These are phyloP conservation scores for Subacronicta megacephala DNA, from an alignment of 2,888 invertebrate genomes.

Conservation along the genomic window DNA sequence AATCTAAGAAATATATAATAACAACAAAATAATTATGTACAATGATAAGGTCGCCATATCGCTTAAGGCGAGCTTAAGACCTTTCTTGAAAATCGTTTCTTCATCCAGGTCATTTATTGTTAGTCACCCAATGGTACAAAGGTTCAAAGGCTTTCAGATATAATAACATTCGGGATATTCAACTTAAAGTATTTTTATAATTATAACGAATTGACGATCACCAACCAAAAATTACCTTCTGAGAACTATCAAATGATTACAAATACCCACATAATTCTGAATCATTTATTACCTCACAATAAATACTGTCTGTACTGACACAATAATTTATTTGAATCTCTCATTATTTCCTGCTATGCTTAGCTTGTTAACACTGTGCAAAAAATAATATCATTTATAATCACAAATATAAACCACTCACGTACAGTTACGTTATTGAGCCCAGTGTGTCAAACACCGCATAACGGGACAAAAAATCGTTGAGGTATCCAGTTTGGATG, in stretches of 20 bases:
- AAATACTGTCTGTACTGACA: conserved; percentile 26
- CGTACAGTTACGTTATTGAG: conserved; percentile 56
- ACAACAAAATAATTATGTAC: too few species aligned
- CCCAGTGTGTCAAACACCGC: conserved; percentile 53
- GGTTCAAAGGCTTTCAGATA: not conserved
- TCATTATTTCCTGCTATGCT: conserved; percentile 24
- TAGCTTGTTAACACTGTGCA: conserved; percentile 20
- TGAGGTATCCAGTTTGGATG: conserved; percentile 49
- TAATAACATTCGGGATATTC: not conserved
- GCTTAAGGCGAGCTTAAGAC: too few species aligned
- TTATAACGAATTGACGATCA: not conserved
- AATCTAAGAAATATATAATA: too few species aligned
- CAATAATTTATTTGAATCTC: conserved; percentile 19
- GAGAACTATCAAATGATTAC: conserved; percentile 11
- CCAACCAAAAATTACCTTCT: conserved; percentile 9
- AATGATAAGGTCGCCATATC: too few species aligned
- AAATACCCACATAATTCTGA: conserved; percentile 19
- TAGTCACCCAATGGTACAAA: not conserved
- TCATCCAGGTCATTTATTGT: too few species aligned
- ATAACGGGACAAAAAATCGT: conserved; percentile 49
- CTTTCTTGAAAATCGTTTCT: too few species aligned
- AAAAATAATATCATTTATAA: conserved; percentile 32
- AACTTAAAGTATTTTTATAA: not conserved
- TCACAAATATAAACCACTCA: conserved; percentile 28
- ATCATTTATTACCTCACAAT: conserved; percentile 33